phyloP scores from a whole-genome alignment of 2,888 invertebrate species.

The Apotomis capreana region DNA sequence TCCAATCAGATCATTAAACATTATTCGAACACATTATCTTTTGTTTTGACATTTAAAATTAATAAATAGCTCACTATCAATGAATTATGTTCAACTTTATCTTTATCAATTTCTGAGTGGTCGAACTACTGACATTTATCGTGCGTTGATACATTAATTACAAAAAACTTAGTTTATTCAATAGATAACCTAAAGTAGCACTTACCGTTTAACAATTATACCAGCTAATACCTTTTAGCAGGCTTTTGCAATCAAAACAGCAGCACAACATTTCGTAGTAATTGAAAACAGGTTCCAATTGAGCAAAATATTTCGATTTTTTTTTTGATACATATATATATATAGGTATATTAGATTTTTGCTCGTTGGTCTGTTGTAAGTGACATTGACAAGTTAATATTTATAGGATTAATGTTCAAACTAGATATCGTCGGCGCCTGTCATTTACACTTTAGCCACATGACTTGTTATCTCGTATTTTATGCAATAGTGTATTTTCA shows the following conservation, averaged over 20 bases:
- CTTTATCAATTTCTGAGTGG: slow-evolving; percentile 32
- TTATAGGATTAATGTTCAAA: too few species aligned
- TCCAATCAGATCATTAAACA: slow-evolving; percentile 25
- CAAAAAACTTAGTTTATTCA: slow-evolving; percentile 26
- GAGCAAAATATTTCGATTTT: too few species aligned
- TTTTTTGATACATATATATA: too few species aligned
- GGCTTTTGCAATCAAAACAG: background rate
- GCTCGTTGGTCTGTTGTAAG: too few species aligned
- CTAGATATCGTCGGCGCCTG: too few species aligned
- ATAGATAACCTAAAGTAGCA: slow-evolving; percentile 15
- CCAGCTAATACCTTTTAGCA: background rate
- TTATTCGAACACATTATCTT: slow-evolving; percentile 24
- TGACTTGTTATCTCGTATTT: too few species aligned
- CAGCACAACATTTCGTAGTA: too few species aligned
- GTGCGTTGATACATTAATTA: slow-evolving; percentile 12
- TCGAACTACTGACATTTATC: slow-evolving; percentile 31
- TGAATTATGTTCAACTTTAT: slow-evolving; percentile 24
- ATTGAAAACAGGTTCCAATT: too few species aligned
- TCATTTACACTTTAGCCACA: too few species aligned
- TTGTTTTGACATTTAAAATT: slow-evolving; percentile 36
- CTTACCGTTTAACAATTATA: background rate
- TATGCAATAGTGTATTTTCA: too few species aligned
- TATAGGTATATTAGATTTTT: too few species aligned
- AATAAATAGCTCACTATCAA: slow-evolving; percentile 35
- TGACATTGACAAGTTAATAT: too few species aligned